Conservation (phyloP, 1,140 invertebrate genomes). For the Leucophenga varia region DNA sequence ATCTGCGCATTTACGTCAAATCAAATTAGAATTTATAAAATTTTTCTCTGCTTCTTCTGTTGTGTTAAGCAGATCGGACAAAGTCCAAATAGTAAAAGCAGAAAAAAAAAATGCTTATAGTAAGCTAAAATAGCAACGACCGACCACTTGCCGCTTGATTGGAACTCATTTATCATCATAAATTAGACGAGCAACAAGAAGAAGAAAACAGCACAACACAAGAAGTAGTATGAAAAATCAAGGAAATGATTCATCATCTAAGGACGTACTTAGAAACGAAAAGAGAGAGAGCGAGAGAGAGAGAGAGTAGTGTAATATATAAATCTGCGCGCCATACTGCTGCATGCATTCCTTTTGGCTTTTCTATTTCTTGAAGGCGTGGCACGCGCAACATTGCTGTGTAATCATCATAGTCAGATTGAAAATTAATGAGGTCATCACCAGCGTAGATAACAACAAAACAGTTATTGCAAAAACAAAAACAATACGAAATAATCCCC, state of each 20-base stretch:
- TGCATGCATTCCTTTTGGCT: background rate
- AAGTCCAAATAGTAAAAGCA: too few relatives aligned
- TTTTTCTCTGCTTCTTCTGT: too few relatives aligned
- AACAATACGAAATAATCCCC: too few relatives aligned
- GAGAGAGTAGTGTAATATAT: slow-evolving; percentile 7
- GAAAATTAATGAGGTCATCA: slow-evolving; percentile 56
- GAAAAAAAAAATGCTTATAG: too few relatives aligned
- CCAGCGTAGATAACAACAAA: slow-evolving; percentile 15
- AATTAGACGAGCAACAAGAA: slow-evolving; percentile 27
- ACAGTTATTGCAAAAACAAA: too few relatives aligned
- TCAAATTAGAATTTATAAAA: slow-evolving; percentile 9
- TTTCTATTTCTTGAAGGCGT: background rate
- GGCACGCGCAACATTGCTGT: slow-evolving; percentile 7
- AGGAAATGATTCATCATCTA: slow-evolving; percentile 44
- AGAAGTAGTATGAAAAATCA: slow-evolving; percentile 8
- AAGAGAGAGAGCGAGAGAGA: slow-evolving; percentile 1
- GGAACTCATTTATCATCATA: slow-evolving; percentile 56
- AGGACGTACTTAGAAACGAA: too few relatives aligned
- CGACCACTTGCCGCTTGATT: slow-evolving; percentile 40
- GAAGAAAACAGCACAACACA: background rate
- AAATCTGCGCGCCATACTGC: slow-evolving; percentile 18
- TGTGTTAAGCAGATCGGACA: too few relatives aligned
- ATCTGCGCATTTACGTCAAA: slow-evolving; percentile 3
- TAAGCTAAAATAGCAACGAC: too few relatives aligned
- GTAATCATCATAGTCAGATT: slow-evolving; percentile 54